A percentile compares a stretch with the other conserved stretches of the same genome.
These are phyloP conservation scores for Bucco capensis DNA, from an alignment of 2,113 vertebrate genomes.

Conservation along the genomic window DNA sequence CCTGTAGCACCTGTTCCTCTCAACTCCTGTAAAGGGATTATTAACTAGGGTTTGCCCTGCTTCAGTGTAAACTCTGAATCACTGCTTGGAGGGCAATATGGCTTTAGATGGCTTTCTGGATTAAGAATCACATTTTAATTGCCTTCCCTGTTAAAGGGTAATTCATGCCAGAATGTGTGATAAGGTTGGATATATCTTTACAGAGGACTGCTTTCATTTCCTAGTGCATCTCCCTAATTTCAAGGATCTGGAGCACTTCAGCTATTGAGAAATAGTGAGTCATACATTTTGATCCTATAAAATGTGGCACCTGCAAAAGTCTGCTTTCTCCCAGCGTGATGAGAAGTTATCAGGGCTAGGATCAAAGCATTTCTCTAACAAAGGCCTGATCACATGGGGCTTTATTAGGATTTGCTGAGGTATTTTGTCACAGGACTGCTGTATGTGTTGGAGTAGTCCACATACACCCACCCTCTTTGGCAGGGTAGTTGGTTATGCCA, in stretches of 20 bases:
- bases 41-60: not conserved
- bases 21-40: not conserved
- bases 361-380: not conserved
- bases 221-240: not conserved
- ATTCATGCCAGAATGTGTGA: not conserved
- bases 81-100: not conserved
- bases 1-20: constrained; percentile 44
- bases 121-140: constrained; percentile 36
- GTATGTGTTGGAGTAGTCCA: not conserved
- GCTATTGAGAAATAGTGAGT: not conserved
- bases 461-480: not conserved
- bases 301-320: constrained; percentile 1
- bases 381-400: not conserved
- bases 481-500: not conserved
- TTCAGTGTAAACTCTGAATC: not conserved
- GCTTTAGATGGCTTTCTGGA: not conserved
- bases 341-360: not conserved
- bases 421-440: not conserved
- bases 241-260: not conserved
- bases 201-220: not conserved
- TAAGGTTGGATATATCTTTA: not conserved
- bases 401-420: constrained; percentile 17
- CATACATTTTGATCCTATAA: not conserved
- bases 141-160: not conserved
- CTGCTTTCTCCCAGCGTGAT: not conserved